Evolutionary conservation across 1,140 invertebrate genomes (phyloP).

Genomic region (Psix sp.): DNA sequence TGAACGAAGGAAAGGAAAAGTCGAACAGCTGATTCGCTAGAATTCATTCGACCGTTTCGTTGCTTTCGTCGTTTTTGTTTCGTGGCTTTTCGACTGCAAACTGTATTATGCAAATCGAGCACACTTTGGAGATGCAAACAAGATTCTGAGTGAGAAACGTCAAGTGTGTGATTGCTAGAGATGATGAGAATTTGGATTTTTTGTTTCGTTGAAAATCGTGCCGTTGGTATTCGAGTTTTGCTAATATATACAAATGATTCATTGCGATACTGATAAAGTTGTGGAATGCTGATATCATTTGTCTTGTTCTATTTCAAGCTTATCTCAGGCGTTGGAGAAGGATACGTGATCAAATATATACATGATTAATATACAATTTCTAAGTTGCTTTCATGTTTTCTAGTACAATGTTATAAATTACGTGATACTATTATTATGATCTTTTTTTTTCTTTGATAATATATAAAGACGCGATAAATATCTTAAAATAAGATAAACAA

Average conservation of each 20-base stretch:
- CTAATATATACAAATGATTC: not conserved
- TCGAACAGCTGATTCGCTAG: not conserved
- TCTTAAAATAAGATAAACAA: too few species aligned
- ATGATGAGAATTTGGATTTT: not conserved
- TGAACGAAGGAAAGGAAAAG: not conserved
- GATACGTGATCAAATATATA: not conserved
- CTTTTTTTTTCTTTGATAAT: too few species aligned
- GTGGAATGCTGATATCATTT: conserved; percentile 1
- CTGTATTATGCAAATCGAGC: too few species aligned
- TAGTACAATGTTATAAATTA: too few species aligned
- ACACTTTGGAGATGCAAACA: too few species aligned
- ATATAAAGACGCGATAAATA: too few species aligned
- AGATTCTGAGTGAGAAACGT: too few species aligned
- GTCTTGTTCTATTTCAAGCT: not conserved
- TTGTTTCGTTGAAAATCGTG: not conserved
- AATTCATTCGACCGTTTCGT: not conserved
- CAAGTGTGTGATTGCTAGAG: too few species aligned
- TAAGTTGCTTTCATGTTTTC: not conserved
- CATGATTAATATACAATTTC: not conserved
- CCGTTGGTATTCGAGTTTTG: not conserved
- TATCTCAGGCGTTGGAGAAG: not conserved
- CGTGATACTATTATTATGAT: too few species aligned
- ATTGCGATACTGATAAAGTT: conserved; percentile 1
- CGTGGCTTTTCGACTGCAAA: too few species aligned
- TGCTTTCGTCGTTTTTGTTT: not conserved